Evolutionary conservation across 2,113 vertebrate genomes (phyloP), one percentile per base, ranked within the genome.

Genomic region (Lucifuga dentata): DNA sequence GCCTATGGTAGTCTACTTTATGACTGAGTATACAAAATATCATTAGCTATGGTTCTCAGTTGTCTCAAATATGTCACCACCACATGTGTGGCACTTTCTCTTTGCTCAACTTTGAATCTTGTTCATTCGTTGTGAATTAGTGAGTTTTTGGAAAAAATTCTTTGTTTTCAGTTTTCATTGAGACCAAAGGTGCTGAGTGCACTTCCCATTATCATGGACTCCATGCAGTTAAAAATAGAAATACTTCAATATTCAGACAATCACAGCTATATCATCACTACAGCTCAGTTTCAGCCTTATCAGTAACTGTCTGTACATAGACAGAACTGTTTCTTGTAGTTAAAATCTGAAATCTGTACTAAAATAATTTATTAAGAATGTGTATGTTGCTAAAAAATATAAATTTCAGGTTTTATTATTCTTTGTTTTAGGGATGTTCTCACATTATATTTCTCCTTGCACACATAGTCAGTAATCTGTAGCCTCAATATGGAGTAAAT

Each of bases 321-420:
- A 57, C 40, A 43, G 43, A 63, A 59, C 29, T 60, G 19, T 63
- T 74, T 29, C 24, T 44, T 46, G 77, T 41, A 48, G 26, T 46
- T 68, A 64, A 45, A 70, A 50, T 67, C 40, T 62, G 8, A 59
- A 64, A 45, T 64, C 71, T 78, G 32, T 84, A 63, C 74, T 79
- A 70, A 80, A 73, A 79, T 92, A 87, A 93, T 91, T 93, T 92
- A 92, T 92, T 92, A 58, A 72, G 76, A 65, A 70, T 65, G 67
- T 80, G 63, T 84, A 78, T 60, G 55, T 87, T 80, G 55, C 73
- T 64, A 26, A 63, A 81, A 45, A 73, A 68, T 83, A 77, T 59
- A 61, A 76, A 60, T 51, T 80, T 76, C 39, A 61, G 66, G 55
- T 69, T 79, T 82, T 51, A 63, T 80, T 81, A 48, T 68, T 39